These are phyloP conservation scores for Drosophila testacea DNA, from an alignment of 2,888 invertebrate species.

Conservation along the genomic window DNA sequence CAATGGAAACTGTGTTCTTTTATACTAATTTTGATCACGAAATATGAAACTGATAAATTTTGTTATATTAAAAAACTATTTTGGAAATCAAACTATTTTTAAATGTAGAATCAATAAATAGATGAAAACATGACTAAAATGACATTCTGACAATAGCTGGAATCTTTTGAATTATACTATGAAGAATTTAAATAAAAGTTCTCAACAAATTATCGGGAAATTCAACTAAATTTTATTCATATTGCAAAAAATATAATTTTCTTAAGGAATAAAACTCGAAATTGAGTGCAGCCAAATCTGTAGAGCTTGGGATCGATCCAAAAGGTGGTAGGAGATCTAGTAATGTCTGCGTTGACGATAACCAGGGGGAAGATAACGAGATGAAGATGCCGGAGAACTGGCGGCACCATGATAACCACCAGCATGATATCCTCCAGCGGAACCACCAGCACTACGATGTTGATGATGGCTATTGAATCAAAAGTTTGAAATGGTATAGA, in stretches of 20 bases:
- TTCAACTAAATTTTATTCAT: conserved; percentile 42
- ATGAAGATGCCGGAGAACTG: conserved; percentile 62
- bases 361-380: conserved; percentile 80
- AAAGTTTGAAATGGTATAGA: background rate
- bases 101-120: too few relatives aligned
- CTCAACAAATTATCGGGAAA: conserved; percentile 5
- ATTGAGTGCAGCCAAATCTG: conserved; percentile 9
- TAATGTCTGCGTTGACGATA: conserved; percentile 73
- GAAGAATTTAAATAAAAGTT: background rate
- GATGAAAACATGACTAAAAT: too few relatives aligned
- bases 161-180: too few relatives aligned
- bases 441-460: conserved; percentile 34
- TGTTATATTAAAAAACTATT: too few relatives aligned
- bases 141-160: too few relatives aligned
- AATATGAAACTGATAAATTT: too few relatives aligned
- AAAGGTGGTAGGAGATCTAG: conserved; percentile 12
- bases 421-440: conserved; percentile 45
- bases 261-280: conserved; percentile 4
- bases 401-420: conserved; percentile 58
- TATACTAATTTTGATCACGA: too few relatives aligned
- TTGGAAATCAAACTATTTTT: too few relatives aligned
- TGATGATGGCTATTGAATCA: conserved; percentile 56
- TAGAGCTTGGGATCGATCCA: conserved; percentile 6
- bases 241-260: conserved; percentile 16
- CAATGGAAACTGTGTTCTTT: too few relatives aligned